Conservation (phyloP, 2,888 invertebrate genomes). For the Chrysopilus asiliformis region DNA sequence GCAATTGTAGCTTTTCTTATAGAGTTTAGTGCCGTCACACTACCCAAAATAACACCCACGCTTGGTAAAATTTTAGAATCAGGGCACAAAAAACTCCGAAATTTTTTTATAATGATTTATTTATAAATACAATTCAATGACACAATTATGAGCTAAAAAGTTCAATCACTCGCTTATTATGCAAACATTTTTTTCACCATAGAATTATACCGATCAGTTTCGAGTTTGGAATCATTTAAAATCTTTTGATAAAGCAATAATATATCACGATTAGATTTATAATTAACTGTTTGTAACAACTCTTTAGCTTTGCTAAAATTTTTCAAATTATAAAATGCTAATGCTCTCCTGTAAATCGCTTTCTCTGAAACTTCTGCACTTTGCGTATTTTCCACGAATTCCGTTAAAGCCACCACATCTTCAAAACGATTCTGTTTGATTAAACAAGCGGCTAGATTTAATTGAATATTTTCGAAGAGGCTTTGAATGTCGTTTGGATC, state of each 20-base stretch:
- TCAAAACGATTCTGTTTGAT: constrained; percentile 52
- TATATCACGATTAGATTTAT: constrained; percentile 53
- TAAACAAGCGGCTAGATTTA: constrained; percentile 74
- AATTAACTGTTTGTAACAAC: constrained; percentile 37
- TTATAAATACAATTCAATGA: no score
- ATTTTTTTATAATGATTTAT: no score
- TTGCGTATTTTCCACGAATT: constrained; percentile 31
- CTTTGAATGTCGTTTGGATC: constrained; percentile 38
- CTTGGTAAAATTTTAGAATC: no score
- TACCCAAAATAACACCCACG: no score
- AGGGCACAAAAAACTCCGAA: no score
- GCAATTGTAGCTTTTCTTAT: no score
- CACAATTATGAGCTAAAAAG: no score
- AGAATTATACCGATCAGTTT: constrained; percentile 43
- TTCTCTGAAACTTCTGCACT: constrained; percentile 31
- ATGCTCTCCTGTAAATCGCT: constrained; percentile 38
- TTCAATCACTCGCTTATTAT: background rate
- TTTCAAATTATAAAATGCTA: constrained; percentile 40
- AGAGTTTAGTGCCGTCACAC: no score
- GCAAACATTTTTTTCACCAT: constrained; percentile 42
- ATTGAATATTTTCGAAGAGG: constrained; percentile 55
- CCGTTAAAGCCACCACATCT: constrained; percentile 49
- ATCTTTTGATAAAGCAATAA: constrained; percentile 44
- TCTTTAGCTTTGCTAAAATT: constrained; percentile 52
- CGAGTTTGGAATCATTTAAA: constrained; percentile 43